Evolutionary conservation across 2,113 vertebrate species (phyloP), one percentile per base, ranked within the genome.

Genomic region (Macrotis lagotis): DNA sequence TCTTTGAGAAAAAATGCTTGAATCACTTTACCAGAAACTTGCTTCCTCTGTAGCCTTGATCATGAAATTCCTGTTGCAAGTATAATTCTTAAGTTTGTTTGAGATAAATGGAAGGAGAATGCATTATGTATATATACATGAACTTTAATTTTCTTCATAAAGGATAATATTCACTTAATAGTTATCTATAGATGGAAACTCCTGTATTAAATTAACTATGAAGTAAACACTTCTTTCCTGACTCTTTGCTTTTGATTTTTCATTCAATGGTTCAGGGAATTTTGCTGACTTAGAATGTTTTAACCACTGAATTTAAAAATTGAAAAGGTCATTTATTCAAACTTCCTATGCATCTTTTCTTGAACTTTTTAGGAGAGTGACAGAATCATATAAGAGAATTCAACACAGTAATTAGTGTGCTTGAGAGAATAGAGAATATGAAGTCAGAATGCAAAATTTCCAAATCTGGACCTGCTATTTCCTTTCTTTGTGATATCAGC

Each of bases 151-250:
- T 90, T 50, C 44, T 53, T 95, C 90, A 89, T 94, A 92, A 96
- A 88, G 37, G n/a, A 93, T 3, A 59, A 51, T 97, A 93, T 97
- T 96, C 94, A 51, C 74, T 51, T 53, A 95, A 94, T 16, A 93
- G 25, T 96, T 92, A 25, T 94, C 8, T 11, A 94, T 10, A 25
- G 37, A 96, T 50, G 24, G 92, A 66, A 91, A 22, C 83, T 26
- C 91, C 25, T 50, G 37, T 92, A 94, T 66, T 96, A 94, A 96
- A 96, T 95, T 95, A 97, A 92, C 92, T n/a, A 31, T 49, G 48
- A 49, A 90, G 26, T 49, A 48, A 90, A 90, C 47, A 0, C 12
- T 90, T 95, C 24, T 25, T 48, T 66, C 59, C 94, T 93, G 59
- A 6, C 19, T 59, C 37, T 37, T 96, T 96, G 83, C 66, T 90